Evolutionary conservation across 2,888 invertebrate genomes (phyloP).

Genomic region (Microplitis manilae): DNA sequence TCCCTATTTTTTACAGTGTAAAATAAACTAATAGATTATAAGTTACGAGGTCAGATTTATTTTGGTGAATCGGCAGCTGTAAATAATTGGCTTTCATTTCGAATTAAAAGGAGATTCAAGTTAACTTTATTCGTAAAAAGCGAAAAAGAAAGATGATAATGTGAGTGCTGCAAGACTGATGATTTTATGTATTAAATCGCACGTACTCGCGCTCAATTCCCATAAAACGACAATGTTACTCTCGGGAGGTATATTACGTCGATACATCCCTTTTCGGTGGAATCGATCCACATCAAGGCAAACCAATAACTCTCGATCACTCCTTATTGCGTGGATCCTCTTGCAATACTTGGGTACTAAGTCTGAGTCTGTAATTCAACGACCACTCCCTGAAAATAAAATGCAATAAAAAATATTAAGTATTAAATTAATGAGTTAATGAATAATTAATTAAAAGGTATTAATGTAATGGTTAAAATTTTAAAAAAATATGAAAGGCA

Average conservation of each 20-base stretch:
- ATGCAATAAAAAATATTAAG: constrained; percentile 2
- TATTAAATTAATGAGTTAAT: background rate
- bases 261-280: constrained; percentile 12
- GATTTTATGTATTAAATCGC: constrained; percentile 26
- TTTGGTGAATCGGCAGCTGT: constrained; percentile 33
- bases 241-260: constrained; percentile 15
- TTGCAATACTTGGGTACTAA: constrained; percentile 9
- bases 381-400: constrained; percentile 25
- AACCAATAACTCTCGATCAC: constrained; percentile 30
- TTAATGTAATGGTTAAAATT: background rate
- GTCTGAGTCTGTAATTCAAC: background rate
- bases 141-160: constrained; percentile 3
- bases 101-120: background rate
- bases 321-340: constrained; percentile 15
- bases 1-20: no score
- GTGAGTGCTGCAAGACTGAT: constrained; percentile 29
- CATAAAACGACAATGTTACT: constrained; percentile 23
- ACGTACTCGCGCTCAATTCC: constrained; percentile 41
- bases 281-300: constrained; percentile 27
- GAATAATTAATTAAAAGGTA: background rate
- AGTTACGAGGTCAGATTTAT: constrained; percentile 32
- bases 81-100: constrained; percentile 26
- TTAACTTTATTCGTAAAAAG: background rate
- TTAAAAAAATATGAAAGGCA: background rate
- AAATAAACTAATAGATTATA: constrained; percentile 16